Conservation (phyloP, 1,140 invertebrate species). For the Phenacoccus solenopsis region DNA sequence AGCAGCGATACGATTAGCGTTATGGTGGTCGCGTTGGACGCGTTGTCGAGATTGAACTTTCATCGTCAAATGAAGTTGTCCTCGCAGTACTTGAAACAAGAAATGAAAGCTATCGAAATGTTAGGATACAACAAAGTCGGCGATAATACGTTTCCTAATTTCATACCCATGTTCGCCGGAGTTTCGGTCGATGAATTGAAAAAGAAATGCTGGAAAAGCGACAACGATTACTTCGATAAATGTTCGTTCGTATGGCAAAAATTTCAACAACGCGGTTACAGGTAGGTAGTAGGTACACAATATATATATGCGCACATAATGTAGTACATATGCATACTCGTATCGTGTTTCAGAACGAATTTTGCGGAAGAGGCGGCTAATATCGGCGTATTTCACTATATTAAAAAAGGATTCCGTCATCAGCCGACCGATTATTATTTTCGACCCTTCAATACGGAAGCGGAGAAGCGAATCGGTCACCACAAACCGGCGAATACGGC, state of each 20-base stretch:
- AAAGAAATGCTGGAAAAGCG: constrained; percentile 27
- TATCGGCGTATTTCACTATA: constrained; percentile 35
- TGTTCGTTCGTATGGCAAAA: constrained; percentile 43
- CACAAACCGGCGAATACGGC: constrained; percentile 37
- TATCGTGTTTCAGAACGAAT: constrained; percentile 33
- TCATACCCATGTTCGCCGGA: constrained; percentile 34
- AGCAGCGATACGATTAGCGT: constrained; percentile 38
- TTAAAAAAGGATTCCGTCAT: constrained; percentile 33
- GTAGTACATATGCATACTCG: too few relatives aligned
- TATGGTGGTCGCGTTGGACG: constrained; percentile 55
- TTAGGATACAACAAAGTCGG: constrained; percentile 36
- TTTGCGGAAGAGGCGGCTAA: constrained; percentile 35
- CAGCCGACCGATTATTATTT: constrained; percentile 38
- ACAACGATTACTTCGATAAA: constrained; percentile 40
- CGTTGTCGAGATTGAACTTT: constrained; percentile 44
- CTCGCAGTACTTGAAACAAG: constrained; percentile 32
- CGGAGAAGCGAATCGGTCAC: constrained; percentile 38
- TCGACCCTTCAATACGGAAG: constrained; percentile 32
- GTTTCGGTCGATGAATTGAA: constrained; percentile 27
- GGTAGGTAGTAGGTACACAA: background rate
- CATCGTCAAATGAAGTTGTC: constrained; percentile 41
- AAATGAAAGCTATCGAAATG: constrained; percentile 33
- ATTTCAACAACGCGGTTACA: constrained; percentile 32
- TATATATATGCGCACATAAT: too few relatives aligned
- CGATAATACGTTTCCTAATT: constrained; percentile 37